Percentiles rank a stretch among this genome's conserved stretches.
These are phyloP conservation scores for Agelas oroides DNA, from an alignment of 37 sponge, comb jelly and placozoan species.

Conservation along the genomic window DNA sequence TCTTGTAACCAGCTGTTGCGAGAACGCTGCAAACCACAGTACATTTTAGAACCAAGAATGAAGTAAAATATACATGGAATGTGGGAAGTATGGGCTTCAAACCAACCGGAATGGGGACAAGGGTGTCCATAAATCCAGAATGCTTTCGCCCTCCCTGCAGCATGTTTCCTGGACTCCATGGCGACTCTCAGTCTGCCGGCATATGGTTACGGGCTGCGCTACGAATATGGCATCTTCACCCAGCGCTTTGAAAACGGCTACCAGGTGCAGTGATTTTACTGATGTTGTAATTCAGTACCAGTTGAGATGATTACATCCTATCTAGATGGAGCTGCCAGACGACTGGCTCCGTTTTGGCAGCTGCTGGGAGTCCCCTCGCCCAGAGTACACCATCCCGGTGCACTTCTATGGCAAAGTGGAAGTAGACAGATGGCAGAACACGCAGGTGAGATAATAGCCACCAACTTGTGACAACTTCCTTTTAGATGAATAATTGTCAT, in stretches of 20 bases:
- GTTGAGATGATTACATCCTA: neutral
- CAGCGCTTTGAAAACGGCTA: constrained; percentile 87
- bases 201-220: constrained; percentile 96
- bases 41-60: no score
- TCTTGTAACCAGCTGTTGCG: no score
- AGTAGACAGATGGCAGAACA: constrained; percentile 87
- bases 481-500: no score
- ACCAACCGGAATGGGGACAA: no score
- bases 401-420: constrained; percentile 90
- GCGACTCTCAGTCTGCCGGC: constrained; percentile 93
- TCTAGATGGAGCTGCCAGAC: constrained; percentile 90
- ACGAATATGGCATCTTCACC: constrained; percentile 98
- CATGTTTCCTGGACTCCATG: constrained; percentile 99
- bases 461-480: no score
- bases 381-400: constrained; percentile 93
- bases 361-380: constrained; percentile 97
- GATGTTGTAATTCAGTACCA: no score
- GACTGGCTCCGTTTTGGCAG: constrained; percentile 96
- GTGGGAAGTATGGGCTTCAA: no score
- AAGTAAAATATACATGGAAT: no score
- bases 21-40: no score
- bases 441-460: constrained; percentile 52
- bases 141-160: constrained; percentile 40
- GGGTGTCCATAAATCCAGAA: no score
- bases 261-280: constrained; percentile 64